These are phyloP conservation scores for Phlogophora meticulosa DNA, from an alignment of 2,888 invertebrate genomes.

Conservation along the genomic window DNA sequence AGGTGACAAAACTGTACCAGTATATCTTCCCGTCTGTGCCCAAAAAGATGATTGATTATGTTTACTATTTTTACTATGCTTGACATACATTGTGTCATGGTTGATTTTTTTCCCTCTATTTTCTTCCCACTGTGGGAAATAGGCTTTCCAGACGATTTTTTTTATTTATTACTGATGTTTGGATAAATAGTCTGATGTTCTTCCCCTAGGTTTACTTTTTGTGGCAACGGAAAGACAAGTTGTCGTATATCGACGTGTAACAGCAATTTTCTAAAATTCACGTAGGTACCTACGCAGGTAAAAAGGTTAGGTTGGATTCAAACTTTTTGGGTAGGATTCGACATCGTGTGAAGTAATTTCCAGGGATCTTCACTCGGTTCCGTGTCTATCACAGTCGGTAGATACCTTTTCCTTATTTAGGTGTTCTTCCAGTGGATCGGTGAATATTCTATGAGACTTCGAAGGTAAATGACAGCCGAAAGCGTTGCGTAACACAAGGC, in stretches of 20 bases:
- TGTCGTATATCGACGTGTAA: too few relatives aligned
- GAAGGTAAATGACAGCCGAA: conserved; percentile 33
- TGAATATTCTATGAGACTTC: conserved; percentile 51
- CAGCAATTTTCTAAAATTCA: not conserved
- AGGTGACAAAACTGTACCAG: too few relatives aligned
- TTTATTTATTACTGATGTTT: too few relatives aligned
- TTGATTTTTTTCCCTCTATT: too few relatives aligned
- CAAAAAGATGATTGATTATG: not conserved
- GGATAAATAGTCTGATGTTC: not conserved
- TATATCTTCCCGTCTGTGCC: too few relatives aligned
- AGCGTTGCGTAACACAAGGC: conserved; percentile 38
- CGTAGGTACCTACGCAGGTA: not conserved
- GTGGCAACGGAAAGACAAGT: not conserved
- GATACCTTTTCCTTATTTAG: conserved; percentile 39
- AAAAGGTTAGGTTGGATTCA: conserved; percentile 12
- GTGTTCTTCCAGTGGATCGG: conserved; percentile 19
- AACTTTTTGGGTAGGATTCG: conserved; percentile 4
- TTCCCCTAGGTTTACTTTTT: not conserved
- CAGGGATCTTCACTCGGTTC: conserved; percentile 3
- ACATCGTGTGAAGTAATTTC: conserved; percentile 4
- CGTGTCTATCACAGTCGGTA: conserved; percentile 25
- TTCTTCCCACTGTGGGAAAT: not conserved
- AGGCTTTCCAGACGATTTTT: not conserved
- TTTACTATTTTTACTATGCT: not conserved
- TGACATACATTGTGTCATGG: not conserved